Base-by-base conservation (phyloP, 2,113 vertebrate genomes). In the Dipodomys ordii region DNA sequence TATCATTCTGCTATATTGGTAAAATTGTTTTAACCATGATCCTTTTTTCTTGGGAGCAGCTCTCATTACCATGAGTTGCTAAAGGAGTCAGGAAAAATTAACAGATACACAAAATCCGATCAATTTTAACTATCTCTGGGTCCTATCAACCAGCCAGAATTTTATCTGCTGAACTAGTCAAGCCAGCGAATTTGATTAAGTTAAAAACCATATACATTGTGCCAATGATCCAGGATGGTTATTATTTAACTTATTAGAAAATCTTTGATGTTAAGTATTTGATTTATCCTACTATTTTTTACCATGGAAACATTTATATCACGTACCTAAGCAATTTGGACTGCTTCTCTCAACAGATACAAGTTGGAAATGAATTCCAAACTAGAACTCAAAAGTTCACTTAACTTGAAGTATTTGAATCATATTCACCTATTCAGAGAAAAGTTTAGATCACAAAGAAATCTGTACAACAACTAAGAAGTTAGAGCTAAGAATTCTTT, bases 211-310 rank as follows among this genome's bases (percentile, higher is more conserved):
- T 27, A 18, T 76, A 44, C 46, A 53, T 62, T 49, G 25, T 76
- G 8, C 30, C 62, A 94, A 8, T 20, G 78, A 77, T 30, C 44
- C 53, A 80, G 80, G 74, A 78, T 81, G 9, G 1, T 72, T 84
- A 30, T 27, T 81, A 30, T 12, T 83, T 49, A 84, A 76, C 93
- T 92, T 67, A n/a, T 76, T 53, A 76, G 3, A 90, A 86, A 78
- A 76, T n/a, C 15, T 68, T 80, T 53, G 78, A 80, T 79, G 46
- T 30, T 82, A 73, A 80, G 46, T 81, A 85, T 62, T 68, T 68
- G 20, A 86, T 32, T 93, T 82, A 88, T 27, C 90, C 27, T 7
- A 57, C 49, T 30, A 62, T 28, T 87, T 72, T 12, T 12, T 92
- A 23, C 32, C 46, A 69, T 60, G 69, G 22, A 80, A 93, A 49